phyloP scores from a whole-genome alignment of 1,140 invertebrate species.

The Drosophila funebris region DNA sequence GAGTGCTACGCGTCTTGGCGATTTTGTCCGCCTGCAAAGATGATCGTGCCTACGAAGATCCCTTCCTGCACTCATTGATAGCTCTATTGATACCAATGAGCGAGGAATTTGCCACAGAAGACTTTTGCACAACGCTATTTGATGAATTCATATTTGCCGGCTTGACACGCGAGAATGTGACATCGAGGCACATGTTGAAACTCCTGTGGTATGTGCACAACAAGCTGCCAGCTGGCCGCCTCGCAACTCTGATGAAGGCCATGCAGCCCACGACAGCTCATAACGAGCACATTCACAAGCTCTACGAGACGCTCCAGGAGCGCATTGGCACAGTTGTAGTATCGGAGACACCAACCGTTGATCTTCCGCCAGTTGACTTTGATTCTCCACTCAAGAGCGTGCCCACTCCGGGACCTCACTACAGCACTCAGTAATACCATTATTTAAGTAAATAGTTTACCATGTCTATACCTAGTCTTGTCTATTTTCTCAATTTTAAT shows the following conservation, averaged over 20 bases:
- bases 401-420: slow-evolving; percentile 91
- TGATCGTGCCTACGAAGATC: slow-evolving; percentile 96
- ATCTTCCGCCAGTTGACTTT: slow-evolving; percentile 43
- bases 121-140: slow-evolving; percentile 97
- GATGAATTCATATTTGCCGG: slow-evolving; percentile 98
- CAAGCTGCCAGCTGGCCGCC: slow-evolving; percentile 91
- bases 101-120: slow-evolving; percentile 96
- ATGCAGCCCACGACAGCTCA: slow-evolving; percentile 93
- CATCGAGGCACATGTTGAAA: slow-evolving; percentile 94
- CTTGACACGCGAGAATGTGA: slow-evolving; percentile 94
- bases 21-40: slow-evolving; percentile 95
- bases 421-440: slow-evolving; percentile 67
- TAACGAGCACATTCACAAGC: slow-evolving; percentile 92
- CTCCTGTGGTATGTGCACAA: slow-evolving; percentile 96
- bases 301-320: slow-evolving; percentile 91
- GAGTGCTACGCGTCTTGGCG: slow-evolving; percentile 93
- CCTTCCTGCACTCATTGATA: slow-evolving; percentile 95
- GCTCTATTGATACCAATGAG: slow-evolving; percentile 93
- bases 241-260: slow-evolving; percentile 93
- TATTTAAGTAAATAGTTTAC: background rate
- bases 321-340: slow-evolving; percentile 87
- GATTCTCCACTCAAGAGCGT: slow-evolving; percentile 94
- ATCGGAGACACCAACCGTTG: slow-evolving; percentile 10
- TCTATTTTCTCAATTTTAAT: too few relatives aligned
- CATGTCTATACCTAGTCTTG: slow-evolving; percentile 9